These are phyloP conservation scores for Drosophila sucinea DNA, from an alignment of 1,140 invertebrate genomes.

Conservation along the genomic window DNA sequence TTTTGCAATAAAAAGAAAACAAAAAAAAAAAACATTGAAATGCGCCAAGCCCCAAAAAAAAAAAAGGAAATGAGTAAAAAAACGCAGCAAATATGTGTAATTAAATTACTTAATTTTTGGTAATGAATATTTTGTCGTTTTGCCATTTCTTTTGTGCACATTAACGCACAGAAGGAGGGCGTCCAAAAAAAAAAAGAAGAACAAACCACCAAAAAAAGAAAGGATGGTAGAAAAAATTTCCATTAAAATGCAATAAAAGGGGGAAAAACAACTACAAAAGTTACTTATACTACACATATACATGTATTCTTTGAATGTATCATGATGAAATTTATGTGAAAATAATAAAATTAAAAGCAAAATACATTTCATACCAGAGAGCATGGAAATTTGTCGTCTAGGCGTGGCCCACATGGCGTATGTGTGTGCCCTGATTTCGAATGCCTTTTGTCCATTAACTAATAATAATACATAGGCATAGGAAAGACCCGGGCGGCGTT, in stretches of 20 bases:
- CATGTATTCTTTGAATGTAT: neutral
- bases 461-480: slow-evolving; percentile 23
- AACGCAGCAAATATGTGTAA: slow-evolving; percentile 53
- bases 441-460: slow-evolving; percentile 70
- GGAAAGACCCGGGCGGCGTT: slow-evolving; percentile 22
- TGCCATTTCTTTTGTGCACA: slow-evolving; percentile 46
- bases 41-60: slow-evolving; percentile 49
- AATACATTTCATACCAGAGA: slow-evolving; percentile 9
- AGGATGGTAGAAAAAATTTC: slow-evolving; percentile 55
- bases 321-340: slow-evolving; percentile 61
- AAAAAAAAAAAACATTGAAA: slow-evolving; percentile 61
- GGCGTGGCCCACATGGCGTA: slow-evolving; percentile 60
- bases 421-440: slow-evolving; percentile 62
- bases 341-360: slow-evolving; percentile 76
- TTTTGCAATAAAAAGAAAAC: slow-evolving; percentile 66
- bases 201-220: neutral
- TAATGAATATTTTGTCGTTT: slow-evolving; percentile 35
- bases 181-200: slow-evolving; percentile 9
- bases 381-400: slow-evolving; percentile 25
- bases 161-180: slow-evolving; percentile 58
- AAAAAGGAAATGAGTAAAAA: slow-evolving; percentile 1
- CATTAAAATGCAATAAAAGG: slow-evolving; percentile 78
- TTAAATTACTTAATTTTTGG: slow-evolving; percentile 63
- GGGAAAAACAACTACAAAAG: slow-evolving; percentile 33
- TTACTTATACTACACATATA: neutral